These are phyloP conservation scores for Vulpes lagopus DNA, from an alignment of 2,113 vertebrate genomes.

Conservation along the genomic window DNA sequence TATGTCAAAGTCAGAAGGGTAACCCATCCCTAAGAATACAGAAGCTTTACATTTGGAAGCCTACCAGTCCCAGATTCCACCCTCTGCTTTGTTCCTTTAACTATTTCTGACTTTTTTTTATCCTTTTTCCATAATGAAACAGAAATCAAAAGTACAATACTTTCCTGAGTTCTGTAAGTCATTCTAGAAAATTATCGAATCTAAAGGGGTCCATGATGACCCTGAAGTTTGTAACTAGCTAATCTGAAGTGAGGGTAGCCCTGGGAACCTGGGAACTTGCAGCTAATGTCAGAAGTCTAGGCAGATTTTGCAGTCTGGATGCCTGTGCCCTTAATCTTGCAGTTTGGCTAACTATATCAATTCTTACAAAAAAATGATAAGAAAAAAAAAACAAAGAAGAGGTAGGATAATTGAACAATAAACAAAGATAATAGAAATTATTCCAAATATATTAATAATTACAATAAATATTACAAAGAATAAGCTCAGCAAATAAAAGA, in stretches of 20 bases:
- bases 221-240: neutral
- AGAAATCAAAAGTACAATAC: neutral
- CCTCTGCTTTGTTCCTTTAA: neutral
- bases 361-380: neutral
- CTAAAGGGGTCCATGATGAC: neutral
- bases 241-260: neutral
- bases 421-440: conserved; percentile 11
- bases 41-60: neutral
- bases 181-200: neutral
- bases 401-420: neutral
- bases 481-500: neutral
- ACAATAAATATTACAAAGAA: neutral
- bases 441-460: neutral
- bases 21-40: neutral
- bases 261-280: neutral
- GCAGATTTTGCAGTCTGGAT: neutral
- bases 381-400: neutral
- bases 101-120: neutral
- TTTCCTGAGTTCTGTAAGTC: neutral
- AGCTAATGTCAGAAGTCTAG: neutral
- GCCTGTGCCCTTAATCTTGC: neutral
- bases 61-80: neutral
- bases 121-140: neutral
- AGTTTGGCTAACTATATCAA: neutral
- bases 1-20: neutral